Base-by-base conservation (phyloP, 2,888 invertebrate genomes). In the Rhopalosiphum nymphaeae region DNA sequence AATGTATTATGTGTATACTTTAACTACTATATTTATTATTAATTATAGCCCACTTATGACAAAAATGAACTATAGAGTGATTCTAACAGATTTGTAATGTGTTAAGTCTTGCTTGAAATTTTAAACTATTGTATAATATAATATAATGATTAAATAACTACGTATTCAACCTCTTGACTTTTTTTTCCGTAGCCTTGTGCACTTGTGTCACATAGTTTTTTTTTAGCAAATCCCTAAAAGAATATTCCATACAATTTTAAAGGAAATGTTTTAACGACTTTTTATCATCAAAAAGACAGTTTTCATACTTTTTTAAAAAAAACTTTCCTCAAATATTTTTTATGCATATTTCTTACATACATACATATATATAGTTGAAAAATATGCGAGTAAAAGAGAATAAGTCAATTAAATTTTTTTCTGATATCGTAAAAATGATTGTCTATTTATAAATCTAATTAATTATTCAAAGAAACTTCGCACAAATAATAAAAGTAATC, bases 11-110 rank as follows among this genome's bases (percentile, higher is more conserved):
- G 92, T 92, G 53, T 88, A 88, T 78, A 92, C 88, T 89, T 89
- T 78, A 56, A 93, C 92, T 93, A 93, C 53, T 67, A 88, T 53
- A 53, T 89, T 88, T 78, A 92, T 88, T 89, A 93, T 89, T 89
- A 93, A 89, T 93, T 84, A 92, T 92, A 92, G 87, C 88, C 67
- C 88, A 93, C 78, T 93, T 93, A 89, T 89, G 92, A 93, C 88
- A 93, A 89, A 89, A 89, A 93, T 9, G 67, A 89, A 93, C 88
- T 93, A 53, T 53, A 93, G 88, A 89, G 92, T 89, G 88, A 93
- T 89, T 93, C 88, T 93, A 93, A 93, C 92, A 78, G 29, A 92
- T 93, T 89, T 89, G 53, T 92, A 87, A 92, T 61, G 44, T 21
- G 67, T 92, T 67, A 67, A 92, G 88, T 56, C 89, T 93, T 89